Base-by-base conservation (phyloP, 2,113 vertebrate genomes). In the Hypocryptadius cinnamomeus region DNA sequence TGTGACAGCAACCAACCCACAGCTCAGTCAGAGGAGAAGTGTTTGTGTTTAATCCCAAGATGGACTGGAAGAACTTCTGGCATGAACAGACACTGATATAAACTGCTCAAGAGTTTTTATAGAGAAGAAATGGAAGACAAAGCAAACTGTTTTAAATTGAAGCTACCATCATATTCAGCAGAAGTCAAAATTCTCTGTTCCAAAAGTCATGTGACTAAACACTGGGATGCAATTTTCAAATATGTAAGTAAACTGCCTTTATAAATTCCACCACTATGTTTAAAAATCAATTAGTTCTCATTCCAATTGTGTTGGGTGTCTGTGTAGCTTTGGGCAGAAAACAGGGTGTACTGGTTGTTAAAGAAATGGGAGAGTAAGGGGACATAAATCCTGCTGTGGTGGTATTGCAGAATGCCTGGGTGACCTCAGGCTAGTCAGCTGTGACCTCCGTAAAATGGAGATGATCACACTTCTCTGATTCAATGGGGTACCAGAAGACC, bases 401-500 rank as follows among this genome's bases (percentile, higher is more conserved):
- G 27, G 40, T 88, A 89, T 57, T 0, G 0, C 71, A 78, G 71
- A 87, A 95, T 64, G 85, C 56, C 82, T 80, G 60, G 68, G 72
- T 81, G 85, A 94, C 82, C 96, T 91, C 3, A 0, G 64, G 76
- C 68, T 74, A 90, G 79, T 57, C 82, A 92, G 50, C 30, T 83
- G 71, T 85, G 85, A 92, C 91, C 94, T 85, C 63, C 10, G 51
- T 88, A 94, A 94, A 95, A 92, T 5, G 31, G 89, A 92, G 79
- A 94, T 92, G 92, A 96, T 92, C 89, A 85, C 37, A 78, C 35
- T 94, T 94, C 92, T 50, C 91, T 94, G 94, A 91, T 90, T 86
- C 82, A 51, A 84, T 45, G 82, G 61, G 44, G 87, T 90, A 89
- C 60, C 85, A 83, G 76, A 60, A 92, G 85, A 83, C 85, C 76